These are phyloP conservation scores for Pollenia labialis DNA, from an alignment of 2,888 invertebrate species.

Conservation along the genomic window DNA sequence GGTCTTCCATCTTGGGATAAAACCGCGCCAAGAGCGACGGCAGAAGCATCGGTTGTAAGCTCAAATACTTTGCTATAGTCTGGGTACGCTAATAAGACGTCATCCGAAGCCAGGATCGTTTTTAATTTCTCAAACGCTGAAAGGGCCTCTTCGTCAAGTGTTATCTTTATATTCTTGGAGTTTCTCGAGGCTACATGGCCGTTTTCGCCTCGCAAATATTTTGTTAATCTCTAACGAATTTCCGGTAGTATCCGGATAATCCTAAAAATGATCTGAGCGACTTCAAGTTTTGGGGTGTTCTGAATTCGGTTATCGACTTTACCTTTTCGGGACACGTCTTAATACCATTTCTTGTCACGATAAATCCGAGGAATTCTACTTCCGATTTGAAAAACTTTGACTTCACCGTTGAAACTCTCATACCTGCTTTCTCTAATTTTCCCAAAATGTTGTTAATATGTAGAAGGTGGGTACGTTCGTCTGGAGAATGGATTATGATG, in stretches of 20 bases:
- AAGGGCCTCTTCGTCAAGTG: not conserved
- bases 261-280: not conserved
- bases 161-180: not conserved
- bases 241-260: not conserved
- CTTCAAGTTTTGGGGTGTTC: too few relatives aligned
- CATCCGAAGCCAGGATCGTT: not conserved
- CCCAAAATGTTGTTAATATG: conserved; percentile 14
- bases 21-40: conserved; percentile 2
- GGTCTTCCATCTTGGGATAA: not conserved
- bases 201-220: not conserved
- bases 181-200: not conserved
- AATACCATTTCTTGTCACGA: conserved; percentile 1
- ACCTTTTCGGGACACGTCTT: conserved; percentile 17
- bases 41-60: conserved; percentile 7
- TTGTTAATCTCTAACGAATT: conserved; percentile 18
- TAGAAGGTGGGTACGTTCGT: conserved; percentile 1
- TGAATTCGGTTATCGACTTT: not conserved
- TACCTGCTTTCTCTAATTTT: conserved; percentile 2
- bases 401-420: conserved; percentile 18
- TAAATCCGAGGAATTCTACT: conserved; percentile 13
- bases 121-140: not conserved
- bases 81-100: too few relatives aligned
- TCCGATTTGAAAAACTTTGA: conserved; percentile 36
- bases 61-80: too few relatives aligned
- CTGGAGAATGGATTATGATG: conserved; percentile 14